Percentiles rank a stretch among this genome's conserved stretches.
These are phyloP conservation scores for Harpagifer antarcticus DNA, from an alignment of 2,797 vertebrate species.

Conservation along the genomic window DNA sequence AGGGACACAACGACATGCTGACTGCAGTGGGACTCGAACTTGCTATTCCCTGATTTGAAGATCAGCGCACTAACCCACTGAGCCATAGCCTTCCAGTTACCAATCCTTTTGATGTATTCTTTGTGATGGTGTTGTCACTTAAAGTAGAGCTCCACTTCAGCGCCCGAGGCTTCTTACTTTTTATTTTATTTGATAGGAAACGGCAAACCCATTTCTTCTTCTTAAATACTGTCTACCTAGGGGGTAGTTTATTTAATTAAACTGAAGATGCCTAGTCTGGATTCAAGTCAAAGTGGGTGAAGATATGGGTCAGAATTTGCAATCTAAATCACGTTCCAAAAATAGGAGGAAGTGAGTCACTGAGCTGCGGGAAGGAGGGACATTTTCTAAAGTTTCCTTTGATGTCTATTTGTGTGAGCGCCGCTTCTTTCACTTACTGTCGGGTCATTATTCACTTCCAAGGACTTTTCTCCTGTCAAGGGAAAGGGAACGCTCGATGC, in stretches of 20 bases:
- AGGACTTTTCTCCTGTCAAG: conserved; percentile 54
- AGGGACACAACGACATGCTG: too few relatives aligned
- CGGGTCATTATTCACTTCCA: conserved; percentile 57
- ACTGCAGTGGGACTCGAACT: too few relatives aligned
- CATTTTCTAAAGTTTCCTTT: conserved; percentile 54
- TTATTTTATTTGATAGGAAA: conserved; percentile 30
- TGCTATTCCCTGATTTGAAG: too few relatives aligned
- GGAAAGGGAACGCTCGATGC: conserved; percentile 41
- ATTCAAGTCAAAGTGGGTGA: conserved; percentile 51
- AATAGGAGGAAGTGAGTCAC: conserved; percentile 64
- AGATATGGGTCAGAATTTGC: conserved; percentile 76
- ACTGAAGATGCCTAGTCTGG: conserved; percentile 40
- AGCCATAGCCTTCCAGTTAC: background rate
- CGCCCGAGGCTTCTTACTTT: background rate
- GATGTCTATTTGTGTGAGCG: conserved; percentile 61
- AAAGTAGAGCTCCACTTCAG: conserved; percentile 23
- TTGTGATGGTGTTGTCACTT: conserved; percentile 28
- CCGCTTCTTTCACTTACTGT: conserved; percentile 39
- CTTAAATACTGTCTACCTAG: conserved; percentile 9
- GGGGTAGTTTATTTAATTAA: conserved; percentile 44
- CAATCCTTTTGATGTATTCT: conserved; percentile 24
- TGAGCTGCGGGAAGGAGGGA: conserved; percentile 60
- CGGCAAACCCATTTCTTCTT: conserved; percentile 10
- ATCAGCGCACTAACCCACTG: too few relatives aligned
- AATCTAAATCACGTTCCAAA: conserved; percentile 73